Evolutionary conservation across 2,797 vertebrate genomes (phyloP).

Genomic region (Falco concolor): DNA sequence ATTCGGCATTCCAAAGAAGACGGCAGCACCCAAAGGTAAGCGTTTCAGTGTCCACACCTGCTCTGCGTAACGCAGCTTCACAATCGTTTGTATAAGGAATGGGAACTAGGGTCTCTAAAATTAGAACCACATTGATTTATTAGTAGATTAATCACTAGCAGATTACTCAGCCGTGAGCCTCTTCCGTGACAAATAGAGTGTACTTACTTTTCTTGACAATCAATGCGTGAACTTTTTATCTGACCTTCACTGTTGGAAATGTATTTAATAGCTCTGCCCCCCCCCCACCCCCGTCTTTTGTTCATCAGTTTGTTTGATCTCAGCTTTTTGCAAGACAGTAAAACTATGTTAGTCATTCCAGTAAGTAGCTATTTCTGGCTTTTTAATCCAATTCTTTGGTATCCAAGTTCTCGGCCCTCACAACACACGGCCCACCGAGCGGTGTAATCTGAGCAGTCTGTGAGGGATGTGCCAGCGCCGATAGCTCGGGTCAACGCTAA

Average conservation of each 20-base stretch:
- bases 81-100: not conserved
- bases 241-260: not conserved
- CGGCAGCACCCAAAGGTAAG: constrained; percentile 83
- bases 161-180: not conserved
- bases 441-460: not conserved
- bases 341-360: not conserved
- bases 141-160: not conserved
- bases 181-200: not conserved
- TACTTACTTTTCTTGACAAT: not conserved
- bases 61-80: not conserved
- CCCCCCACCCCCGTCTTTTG: not conserved
- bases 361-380: not conserved
- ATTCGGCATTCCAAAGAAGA: constrained; percentile 85
- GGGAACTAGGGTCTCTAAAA: not conserved
- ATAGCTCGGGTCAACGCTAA: not conserved
- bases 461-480: not conserved
- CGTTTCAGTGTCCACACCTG: not conserved
- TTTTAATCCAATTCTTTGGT: not conserved
- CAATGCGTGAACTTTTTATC: not conserved
- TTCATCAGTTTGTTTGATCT: not conserved
- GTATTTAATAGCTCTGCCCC: not conserved
- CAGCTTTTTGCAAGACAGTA: not conserved
- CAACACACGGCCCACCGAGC: not conserved
- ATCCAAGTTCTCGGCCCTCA: not conserved
- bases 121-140: not conserved